A percentile compares a stretch with the other conserved stretches of the same genome.
Conservation (phyloP, 2,888 invertebrate species). For the Tetheella fluctuosa region DNA sequence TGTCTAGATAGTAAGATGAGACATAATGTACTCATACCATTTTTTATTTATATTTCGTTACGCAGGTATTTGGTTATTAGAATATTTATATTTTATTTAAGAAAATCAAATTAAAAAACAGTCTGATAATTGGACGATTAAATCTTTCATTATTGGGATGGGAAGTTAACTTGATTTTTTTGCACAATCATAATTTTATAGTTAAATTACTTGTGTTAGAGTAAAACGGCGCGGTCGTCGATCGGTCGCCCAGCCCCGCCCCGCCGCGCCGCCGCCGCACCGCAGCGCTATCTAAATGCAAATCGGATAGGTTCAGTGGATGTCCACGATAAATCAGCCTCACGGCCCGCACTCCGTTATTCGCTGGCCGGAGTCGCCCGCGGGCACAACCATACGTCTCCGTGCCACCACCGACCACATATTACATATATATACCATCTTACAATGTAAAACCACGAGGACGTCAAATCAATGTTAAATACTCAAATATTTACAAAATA, state of each 20-base stretch:
- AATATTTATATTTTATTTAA: background rate
- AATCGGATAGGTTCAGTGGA: slow-evolving; percentile 82
- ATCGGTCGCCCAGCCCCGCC: slow-evolving; percentile 42
- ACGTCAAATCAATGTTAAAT: background rate
- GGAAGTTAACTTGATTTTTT: slow-evolving; percentile 48
- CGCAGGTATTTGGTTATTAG: background rate
- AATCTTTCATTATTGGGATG: slow-evolving; percentile 63
- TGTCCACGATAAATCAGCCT: slow-evolving; percentile 80
- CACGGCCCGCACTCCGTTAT: slow-evolving; percentile 66
- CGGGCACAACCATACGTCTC: slow-evolving; percentile 39
- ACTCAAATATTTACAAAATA: too few species aligned
- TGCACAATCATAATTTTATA: slow-evolving; percentile 66
- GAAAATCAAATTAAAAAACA: slow-evolving; percentile 38
- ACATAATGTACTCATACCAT: background rate
- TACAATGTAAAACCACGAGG: background rate
- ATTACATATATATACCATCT: background rate
- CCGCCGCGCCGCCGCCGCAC: slow-evolving; percentile 37
- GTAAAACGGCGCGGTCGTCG: slow-evolving; percentile 53
- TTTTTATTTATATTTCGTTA: background rate
- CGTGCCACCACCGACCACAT: slow-evolving; percentile 2
- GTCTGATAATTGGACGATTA: slow-evolving; percentile 57
- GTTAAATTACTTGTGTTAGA: slow-evolving; percentile 76
- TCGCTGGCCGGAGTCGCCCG: slow-evolving; percentile 49
- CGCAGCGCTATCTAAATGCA: slow-evolving; percentile 81
- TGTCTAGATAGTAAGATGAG: slow-evolving; percentile 4